These are phyloP conservation scores for Andinoacara biseriatus DNA, from an alignment of 2,113 vertebrate genomes.

Conservation along the genomic window DNA sequence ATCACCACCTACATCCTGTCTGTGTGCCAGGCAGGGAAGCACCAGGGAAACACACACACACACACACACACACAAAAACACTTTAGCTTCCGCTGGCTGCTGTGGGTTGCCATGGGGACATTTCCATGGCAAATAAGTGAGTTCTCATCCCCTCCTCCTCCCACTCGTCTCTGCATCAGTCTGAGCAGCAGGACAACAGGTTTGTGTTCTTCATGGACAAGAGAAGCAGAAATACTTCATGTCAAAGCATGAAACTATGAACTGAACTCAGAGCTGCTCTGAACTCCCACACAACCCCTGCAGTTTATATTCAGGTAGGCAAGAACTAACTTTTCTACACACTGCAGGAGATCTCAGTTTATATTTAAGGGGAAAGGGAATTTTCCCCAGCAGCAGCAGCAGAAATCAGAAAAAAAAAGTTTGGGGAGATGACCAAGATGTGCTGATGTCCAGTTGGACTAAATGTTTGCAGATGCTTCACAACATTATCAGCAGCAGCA, in stretches of 20 bases:
- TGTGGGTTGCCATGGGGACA: conserved; percentile 28
- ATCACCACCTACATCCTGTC: conserved; percentile 51
- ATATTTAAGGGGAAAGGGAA: neutral
- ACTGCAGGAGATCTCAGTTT: neutral
- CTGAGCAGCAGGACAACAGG: conserved; percentile 28
- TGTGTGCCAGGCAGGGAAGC: conserved; percentile 7
- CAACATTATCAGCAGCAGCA: neutral
- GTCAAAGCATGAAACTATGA: conserved; percentile 14
- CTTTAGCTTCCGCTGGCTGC: neutral
- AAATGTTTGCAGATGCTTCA: neutral
- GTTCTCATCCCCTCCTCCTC: conserved; percentile 12
- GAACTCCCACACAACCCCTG: conserved; percentile 1
- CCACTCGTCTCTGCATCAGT: conserved; percentile 48
- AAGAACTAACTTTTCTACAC: neutral
- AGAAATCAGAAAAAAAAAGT: neutral
- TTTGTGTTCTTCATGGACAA: neutral
- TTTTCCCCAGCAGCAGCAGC: neutral
- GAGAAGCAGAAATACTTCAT: conserved; percentile 18
- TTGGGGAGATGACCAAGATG: neutral
- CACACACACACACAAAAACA: neutral
- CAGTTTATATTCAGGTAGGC: neutral
- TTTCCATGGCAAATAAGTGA: conserved; percentile 72
- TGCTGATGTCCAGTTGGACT: neutral
- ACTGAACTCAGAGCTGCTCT: neutral
- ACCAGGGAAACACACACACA: conserved; percentile 11